Evolutionary conservation across 35 echinoderm and acorn worm genomes (phyloP).

Genomic region (Holothuria glaberrima): DNA sequence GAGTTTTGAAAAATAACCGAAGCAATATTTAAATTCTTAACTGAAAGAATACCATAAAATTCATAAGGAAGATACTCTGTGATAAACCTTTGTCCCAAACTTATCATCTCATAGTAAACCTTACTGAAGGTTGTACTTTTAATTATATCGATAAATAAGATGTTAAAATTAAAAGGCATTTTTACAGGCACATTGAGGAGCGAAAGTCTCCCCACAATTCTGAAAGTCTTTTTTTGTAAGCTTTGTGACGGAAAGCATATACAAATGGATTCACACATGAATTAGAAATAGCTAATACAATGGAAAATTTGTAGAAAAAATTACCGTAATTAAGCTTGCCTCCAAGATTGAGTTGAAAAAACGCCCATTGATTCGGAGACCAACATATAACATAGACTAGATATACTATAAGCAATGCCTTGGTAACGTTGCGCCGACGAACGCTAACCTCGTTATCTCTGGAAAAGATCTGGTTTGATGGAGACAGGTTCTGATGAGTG

Average conservation of each 20-base stretch:
- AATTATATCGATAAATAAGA: no score
- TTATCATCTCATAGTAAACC: no score
- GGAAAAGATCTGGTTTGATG: background rate
- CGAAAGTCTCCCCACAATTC: background rate
- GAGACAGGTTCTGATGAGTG: background rate
- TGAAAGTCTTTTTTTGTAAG: slow-evolving; percentile 61
- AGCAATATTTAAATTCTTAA: no score
- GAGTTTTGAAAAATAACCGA: no score
- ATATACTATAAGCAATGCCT: slow-evolving; percentile 53
- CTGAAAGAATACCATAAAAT: no score
- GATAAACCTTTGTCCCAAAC: no score
- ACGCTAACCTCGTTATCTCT: background rate
- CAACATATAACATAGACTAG: slow-evolving; percentile 80
- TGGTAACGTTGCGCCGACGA: slow-evolving; percentile 56
- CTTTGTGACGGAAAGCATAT: slow-evolving; percentile 72
- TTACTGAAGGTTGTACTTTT: no score
- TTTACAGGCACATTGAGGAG: no score
- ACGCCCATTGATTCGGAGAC: slow-evolving; percentile 84
- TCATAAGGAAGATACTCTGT: no score
- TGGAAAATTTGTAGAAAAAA: slow-evolving; percentile 61
- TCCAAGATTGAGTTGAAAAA: slow-evolving; percentile 77
- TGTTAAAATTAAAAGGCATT: no score
- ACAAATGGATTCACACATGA: slow-evolving; percentile 85
- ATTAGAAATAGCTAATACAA: slow-evolving; percentile 69
- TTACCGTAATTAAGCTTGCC: slow-evolving; percentile 67